Evolutionary conservation across 2,888 invertebrate genomes (phyloP).

Genomic region (Drosophila multiciliata): DNA sequence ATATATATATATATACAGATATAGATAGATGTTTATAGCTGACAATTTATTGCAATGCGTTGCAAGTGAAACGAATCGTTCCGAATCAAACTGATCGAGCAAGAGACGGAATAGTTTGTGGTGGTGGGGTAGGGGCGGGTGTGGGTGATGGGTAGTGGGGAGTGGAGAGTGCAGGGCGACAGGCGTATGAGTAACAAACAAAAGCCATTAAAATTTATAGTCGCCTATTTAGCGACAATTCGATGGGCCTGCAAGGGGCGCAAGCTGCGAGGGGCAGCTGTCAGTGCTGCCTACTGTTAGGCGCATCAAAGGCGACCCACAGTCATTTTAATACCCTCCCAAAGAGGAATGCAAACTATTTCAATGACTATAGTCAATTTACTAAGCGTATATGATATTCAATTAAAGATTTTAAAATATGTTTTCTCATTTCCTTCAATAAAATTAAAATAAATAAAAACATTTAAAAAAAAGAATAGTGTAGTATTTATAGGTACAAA

Average conservation of each 20-base stretch:
- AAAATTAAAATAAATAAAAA: background rate
- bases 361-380: background rate
- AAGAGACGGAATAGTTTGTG: background rate
- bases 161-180: background rate
- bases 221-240: slow-evolving; percentile 54
- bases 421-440: background rate
- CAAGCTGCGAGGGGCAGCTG: slow-evolving; percentile 9
- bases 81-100: slow-evolving; percentile 33
- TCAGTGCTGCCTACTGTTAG: slow-evolving; percentile 60
- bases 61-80: slow-evolving; percentile 34
- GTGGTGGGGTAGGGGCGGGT: background rate
- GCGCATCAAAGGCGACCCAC: slow-evolving; percentile 67
- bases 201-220: slow-evolving; percentile 70
- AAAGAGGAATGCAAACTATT: background rate
- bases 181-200: slow-evolving; percentile 66
- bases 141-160: background rate
- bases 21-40: slow-evolving; percentile 14
- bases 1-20: background rate
- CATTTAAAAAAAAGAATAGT: background rate
- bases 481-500: background rate
- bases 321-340: slow-evolving; percentile 48
- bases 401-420: background rate
- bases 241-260: background rate
- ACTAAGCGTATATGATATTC: background rate
- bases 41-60: slow-evolving; percentile 57